Evolutionary conservation across 2,113 vertebrate species (phyloP).

Genomic region (Ochotona curzoniae): DNA sequence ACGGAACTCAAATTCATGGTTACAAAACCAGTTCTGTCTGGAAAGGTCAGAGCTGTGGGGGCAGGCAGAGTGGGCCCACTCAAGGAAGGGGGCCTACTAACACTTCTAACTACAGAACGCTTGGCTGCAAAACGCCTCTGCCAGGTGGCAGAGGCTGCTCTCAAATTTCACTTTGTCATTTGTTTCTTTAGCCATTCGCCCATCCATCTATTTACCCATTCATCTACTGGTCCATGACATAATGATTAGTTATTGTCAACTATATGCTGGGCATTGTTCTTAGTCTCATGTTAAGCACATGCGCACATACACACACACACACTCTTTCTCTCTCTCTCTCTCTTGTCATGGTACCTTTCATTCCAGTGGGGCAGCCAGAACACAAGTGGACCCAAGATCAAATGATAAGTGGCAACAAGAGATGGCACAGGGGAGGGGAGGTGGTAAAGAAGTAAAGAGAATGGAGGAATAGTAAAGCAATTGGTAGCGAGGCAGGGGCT

Average conservation of each 20-base stretch:
- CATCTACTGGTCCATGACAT: background rate
- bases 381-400: background rate
- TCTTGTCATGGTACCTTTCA: background rate
- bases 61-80: background rate
- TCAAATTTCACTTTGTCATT: background rate
- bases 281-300: background rate
- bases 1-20: background rate
- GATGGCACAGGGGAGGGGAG: fast-evolving
- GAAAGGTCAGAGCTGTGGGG: background rate
- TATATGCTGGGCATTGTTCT: background rate
- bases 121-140: no score
- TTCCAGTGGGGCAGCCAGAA: background rate
- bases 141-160: background rate
- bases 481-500: fast-evolving
- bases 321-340: no score
- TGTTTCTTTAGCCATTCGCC: background rate
- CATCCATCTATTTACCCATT: background rate
- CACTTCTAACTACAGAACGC: background rate
- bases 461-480: no score
- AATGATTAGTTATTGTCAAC: background rate
- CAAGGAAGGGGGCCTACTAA: fast-evolving
- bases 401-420: background rate
- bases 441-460: background rate
- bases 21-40: background rate
- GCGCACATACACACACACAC: background rate